Evolutionary conservation across 2,113 vertebrate genomes (phyloP), one percentile per base, ranked within the genome.

Genomic region (Nematolebias whitei): DNA sequence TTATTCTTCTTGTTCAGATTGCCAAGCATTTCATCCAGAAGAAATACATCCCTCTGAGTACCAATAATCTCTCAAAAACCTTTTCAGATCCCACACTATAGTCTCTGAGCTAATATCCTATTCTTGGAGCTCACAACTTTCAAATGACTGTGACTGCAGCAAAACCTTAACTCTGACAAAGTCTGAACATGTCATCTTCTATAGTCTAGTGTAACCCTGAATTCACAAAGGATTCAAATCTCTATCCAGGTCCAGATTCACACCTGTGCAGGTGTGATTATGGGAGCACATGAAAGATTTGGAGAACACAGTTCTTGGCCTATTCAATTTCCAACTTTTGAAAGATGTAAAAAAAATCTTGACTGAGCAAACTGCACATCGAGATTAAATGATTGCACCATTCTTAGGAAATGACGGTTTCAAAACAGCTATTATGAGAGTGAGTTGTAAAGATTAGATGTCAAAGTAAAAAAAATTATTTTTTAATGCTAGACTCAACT

Each of bases 191-290:
- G 61, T 68, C 54, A 65, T 48, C 26, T 19, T 62, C n/a, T n/a
- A n/a, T 40, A 35, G 26, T 22, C 63, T 62, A 53, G 23, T 23
- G 43, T 47, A 54, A 19, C 23, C 22, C 35, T 45, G 19, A 22
- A 11, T 67, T 49, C 80, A 75, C 61, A 26, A 29, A 73, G 78
- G 67, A 60, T 32, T 67, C 14, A 59, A 61, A 22, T 52, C 64
- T 75, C 57, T 24, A 18, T 40, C 35, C 35, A 55, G 54, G 53
- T 67, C 44, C 29, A 52, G 32, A 50, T 32, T 52, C 48, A 20
- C 59, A 65, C 52, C 41, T 58, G 69, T 79, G 79, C 84, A 86
- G 76, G 82, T 83, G 69, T 85, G 58, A 77, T 76, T 78, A 74
- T 69, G 72, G 57, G 67, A 78, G 32, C 61, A 68, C 79, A 73